Evolutionary conservation across 2,113 vertebrate genomes (phyloP).

Genomic region (Hippocampus comes): DNA sequence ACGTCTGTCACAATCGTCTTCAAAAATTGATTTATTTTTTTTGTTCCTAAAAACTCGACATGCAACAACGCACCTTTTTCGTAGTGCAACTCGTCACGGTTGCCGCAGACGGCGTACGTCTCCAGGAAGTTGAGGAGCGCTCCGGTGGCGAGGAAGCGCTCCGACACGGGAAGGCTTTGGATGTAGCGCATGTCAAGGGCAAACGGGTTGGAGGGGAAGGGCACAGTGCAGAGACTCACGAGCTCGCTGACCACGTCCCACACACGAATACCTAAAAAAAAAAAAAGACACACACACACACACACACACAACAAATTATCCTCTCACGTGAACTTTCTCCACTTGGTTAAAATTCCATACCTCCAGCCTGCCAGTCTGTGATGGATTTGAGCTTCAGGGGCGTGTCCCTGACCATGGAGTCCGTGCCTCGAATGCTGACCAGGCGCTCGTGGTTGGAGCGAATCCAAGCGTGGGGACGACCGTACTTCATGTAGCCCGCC

Average conservation of each 20-base stretch:
- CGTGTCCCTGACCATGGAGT: constrained; percentile 73
- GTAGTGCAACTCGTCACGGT: constrained; percentile 66
- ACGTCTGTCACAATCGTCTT: background rate
- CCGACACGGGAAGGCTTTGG: constrained; percentile 66
- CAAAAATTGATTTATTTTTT: background rate
- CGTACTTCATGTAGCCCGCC: constrained; percentile 77
- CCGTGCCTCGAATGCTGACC: constrained; percentile 68
- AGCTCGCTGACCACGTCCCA: constrained; percentile 78
- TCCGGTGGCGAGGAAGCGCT: constrained; percentile 72
- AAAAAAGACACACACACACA: background rate
- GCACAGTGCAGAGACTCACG: constrained; percentile 72
- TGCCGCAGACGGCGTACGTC: constrained; percentile 66
- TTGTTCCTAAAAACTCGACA: no score
- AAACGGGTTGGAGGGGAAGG: constrained; percentile 75
- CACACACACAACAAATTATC: constrained; percentile 1
- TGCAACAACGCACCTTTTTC: constrained; percentile 55
- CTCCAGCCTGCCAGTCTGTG: constrained; percentile 67
- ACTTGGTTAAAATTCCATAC: constrained; percentile 53
- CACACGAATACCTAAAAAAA: constrained; percentile 61
- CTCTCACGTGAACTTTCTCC: constrained; percentile 9
- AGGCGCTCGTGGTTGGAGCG: constrained; percentile 78
- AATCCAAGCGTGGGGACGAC: constrained; percentile 76
- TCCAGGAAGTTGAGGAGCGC: constrained; percentile 76
- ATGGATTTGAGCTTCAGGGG: constrained; percentile 77
- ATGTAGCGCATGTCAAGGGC: constrained; percentile 75